Conservation (phyloP, 2,113 vertebrate species). For the Muscicapa adusta region DNA sequence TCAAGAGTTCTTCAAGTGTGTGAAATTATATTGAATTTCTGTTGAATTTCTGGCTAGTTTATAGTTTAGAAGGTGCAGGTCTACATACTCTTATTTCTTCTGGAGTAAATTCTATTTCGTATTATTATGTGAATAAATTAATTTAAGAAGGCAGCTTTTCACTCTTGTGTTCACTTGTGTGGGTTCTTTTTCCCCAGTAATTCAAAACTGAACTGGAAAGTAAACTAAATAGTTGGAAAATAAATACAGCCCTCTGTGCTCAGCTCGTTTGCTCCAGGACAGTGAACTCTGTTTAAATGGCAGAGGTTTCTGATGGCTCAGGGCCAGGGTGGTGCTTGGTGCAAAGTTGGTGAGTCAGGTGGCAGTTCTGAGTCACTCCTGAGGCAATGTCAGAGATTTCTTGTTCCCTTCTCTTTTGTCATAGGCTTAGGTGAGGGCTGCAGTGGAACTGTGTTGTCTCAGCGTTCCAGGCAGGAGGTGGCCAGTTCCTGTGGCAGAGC, state of each 20-base stretch:
- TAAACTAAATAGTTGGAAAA: neutral
- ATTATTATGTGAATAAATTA: neutral
- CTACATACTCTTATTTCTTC: neutral
- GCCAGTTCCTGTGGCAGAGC: neutral
- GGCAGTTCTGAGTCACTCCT: conserved; percentile 22
- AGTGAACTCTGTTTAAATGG: neutral
- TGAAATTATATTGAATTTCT: neutral
- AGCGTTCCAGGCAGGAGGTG: neutral
- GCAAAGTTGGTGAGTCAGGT: conserved; percentile 2
- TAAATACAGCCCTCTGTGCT: neutral
- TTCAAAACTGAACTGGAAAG: neutral
- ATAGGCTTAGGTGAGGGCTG: neutral
- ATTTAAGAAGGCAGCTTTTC: neutral
- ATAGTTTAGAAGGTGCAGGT: neutral
- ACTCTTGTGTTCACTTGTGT: neutral
- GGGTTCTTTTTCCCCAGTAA: neutral
- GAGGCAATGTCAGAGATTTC: neutral
- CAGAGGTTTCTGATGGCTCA: neutral
- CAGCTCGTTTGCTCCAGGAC: neutral
- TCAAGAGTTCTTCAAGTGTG: neutral
- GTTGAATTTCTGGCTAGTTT: neutral
- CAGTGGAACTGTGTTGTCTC: neutral
- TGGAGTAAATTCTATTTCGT: neutral
- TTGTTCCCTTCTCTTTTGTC: neutral
- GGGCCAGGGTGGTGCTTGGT: neutral